Conservation (phyloP, 2,113 vertebrate genomes). For the Guaruba guarouba region DNA sequence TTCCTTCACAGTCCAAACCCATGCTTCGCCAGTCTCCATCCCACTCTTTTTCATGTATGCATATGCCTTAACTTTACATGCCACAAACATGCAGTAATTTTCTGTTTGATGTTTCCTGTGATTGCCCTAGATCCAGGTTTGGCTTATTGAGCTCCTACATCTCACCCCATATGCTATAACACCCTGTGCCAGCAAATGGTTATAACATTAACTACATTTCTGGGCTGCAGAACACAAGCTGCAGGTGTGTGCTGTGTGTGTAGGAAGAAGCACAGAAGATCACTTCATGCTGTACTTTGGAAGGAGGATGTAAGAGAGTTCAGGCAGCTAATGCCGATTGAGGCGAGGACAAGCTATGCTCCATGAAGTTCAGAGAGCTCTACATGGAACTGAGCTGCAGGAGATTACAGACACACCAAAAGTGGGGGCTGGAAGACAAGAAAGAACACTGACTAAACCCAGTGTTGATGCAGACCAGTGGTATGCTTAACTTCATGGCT, state of each 20-base stretch:
- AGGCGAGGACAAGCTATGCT: not conserved
- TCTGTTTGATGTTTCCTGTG: not conserved
- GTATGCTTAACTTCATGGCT: not conserved
- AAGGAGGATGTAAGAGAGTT: not conserved
- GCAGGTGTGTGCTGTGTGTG: not conserved
- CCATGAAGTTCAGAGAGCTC: not conserved
- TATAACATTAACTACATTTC: not conserved
- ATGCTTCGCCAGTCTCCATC: not conserved
- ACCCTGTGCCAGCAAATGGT: rapidly evolving
- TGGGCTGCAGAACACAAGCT: not conserved
- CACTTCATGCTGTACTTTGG: not conserved
- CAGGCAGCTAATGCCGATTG: not conserved
- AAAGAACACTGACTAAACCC: not conserved
- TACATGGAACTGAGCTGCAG: not conserved
- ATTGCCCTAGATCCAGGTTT: not conserved
- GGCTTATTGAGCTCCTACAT: not conserved
- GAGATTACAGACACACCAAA: not conserved
- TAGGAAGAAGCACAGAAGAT: not conserved
- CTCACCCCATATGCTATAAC: not conserved
- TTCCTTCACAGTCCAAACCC: not conserved
- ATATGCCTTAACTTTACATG: not conserved
- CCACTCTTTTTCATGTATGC: not conserved
- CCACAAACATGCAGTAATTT: not conserved
- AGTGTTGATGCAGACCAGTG: not conserved
- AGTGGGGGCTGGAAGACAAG: not conserved